A percentile compares a stretch with the other conserved stretches of the same genome.
Evolutionary conservation across 2,797 vertebrate genomes (phyloP).

Genomic region (Coccyzus lansbergi): DNA sequence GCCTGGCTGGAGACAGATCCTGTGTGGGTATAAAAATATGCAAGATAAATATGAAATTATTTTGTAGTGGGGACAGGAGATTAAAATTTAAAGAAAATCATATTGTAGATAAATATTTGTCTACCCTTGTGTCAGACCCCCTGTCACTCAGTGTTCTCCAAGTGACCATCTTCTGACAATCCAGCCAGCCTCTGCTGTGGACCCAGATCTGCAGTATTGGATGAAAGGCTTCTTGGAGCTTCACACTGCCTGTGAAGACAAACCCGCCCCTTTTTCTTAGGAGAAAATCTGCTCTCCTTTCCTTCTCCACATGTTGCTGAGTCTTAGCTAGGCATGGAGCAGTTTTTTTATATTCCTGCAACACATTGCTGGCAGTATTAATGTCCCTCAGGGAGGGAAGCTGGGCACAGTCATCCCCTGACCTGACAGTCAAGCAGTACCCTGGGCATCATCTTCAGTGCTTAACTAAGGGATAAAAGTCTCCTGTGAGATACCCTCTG

Average conservation of each 20-base stretch:
- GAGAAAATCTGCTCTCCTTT: neutral
- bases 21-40: neutral
- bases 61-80: neutral
- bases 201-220: rapidly evolving
- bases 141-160: neutral
- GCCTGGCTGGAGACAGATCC: neutral
- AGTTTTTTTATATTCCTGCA: neutral
- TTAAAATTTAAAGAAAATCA: neutral
- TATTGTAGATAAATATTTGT: neutral
- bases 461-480: neutral
- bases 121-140: neutral
- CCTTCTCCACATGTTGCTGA: neutral
- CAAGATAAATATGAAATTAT: neutral
- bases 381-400: neutral
- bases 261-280: neutral
- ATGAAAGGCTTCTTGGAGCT: neutral
- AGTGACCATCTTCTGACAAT: neutral
- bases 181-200: neutral
- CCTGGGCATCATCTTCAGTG: neutral
- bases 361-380: neutral
- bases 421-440: neutral
- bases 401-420: neutral
- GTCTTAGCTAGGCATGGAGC: neutral
- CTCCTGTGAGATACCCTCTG: neutral
- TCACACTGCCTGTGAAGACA: neutral